Evolutionary conservation across 2,113 vertebrate species (phyloP).

Genomic region (Sander vitreus): DNA sequence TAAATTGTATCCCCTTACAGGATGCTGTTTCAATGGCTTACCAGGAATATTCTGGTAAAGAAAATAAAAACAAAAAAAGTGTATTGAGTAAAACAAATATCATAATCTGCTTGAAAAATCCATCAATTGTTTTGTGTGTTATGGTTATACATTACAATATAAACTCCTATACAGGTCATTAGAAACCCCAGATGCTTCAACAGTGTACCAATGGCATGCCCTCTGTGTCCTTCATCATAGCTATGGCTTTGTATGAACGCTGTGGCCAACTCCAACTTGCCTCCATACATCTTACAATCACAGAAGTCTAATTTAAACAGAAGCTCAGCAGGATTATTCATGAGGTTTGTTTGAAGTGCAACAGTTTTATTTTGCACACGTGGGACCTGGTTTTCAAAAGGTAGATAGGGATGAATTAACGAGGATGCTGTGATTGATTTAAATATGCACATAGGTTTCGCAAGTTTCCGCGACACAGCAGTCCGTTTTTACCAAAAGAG

Average conservation of each 20-base stretch:
- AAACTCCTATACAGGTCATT: neutral
- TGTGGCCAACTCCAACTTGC: neutral
- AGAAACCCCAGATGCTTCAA: neutral
- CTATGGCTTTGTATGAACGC: neutral
- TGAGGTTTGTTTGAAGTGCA: slow-evolving; percentile 87
- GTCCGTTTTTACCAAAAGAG: slow-evolving; percentile 47
- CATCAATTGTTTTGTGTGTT: neutral
- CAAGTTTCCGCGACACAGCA: slow-evolving; percentile 63
- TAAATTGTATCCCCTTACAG: neutral
- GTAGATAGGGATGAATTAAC: slow-evolving; percentile 80
- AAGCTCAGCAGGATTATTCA: slow-evolving; percentile 79
- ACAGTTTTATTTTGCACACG: slow-evolving; percentile 79
- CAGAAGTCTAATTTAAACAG: slow-evolving; percentile 80
- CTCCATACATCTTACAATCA: slow-evolving; percentile 74
- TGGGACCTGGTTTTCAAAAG: slow-evolving; percentile 83
- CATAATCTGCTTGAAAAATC: no score
- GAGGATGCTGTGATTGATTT: slow-evolving; percentile 78
- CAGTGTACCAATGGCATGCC: neutral
- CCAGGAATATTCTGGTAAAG: no score
- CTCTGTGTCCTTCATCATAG: neutral
- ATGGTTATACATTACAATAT: neutral
- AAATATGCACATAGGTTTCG: slow-evolving; percentile 72
- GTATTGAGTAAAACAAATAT: neutral
- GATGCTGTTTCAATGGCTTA: neutral
- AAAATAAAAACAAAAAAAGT: neutral